phyloP scores from a whole-genome alignment of 2,888 invertebrate genomes.

The Autographa pulchrina region DNA sequence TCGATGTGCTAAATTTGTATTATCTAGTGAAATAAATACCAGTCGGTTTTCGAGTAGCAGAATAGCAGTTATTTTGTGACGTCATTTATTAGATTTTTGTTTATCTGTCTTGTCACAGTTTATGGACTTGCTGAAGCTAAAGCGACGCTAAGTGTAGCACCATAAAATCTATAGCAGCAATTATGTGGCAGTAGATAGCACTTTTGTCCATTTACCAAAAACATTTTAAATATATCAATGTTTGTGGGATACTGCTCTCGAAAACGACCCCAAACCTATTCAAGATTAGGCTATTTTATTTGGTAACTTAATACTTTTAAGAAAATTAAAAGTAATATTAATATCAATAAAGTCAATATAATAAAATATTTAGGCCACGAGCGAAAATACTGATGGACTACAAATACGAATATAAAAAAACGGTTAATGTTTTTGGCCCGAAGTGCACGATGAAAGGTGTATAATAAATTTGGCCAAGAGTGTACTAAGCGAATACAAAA shows the following conservation, averaged over 20 bases:
- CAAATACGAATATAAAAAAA: constrained; percentile 24
- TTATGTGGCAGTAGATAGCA: constrained; percentile 20
- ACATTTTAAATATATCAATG: background rate
- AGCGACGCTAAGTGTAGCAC: constrained; percentile 39
- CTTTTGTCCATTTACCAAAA: constrained; percentile 12
- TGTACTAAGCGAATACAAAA: constrained; percentile 56
- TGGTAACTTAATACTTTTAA: constrained; percentile 58
- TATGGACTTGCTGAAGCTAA: constrained; percentile 9
- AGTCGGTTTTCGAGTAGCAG: constrained; percentile 30
- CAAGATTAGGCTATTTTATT: constrained; percentile 55
- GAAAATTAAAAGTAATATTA: constrained; percentile 46
- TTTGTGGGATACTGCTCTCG: constrained; percentile 16
- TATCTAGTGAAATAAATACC: constrained; percentile 46
- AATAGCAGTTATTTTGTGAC: constrained; percentile 11
- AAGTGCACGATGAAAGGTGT: constrained; percentile 41
- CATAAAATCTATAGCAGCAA: constrained; percentile 38
- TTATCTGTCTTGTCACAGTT: background rate
- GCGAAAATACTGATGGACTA: constrained; percentile 46
- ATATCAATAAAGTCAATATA: constrained; percentile 50
- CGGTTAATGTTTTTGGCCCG: constrained; percentile 30
- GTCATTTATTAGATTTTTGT: background rate
- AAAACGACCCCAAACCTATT: constrained; percentile 24
- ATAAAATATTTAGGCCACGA: constrained; percentile 54
- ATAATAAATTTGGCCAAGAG: constrained; percentile 38
- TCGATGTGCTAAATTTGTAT: constrained; percentile 48